These are phyloP conservation scores for Slavum lentiscoides DNA, from an alignment of 2,888 invertebrate genomes.

Conservation along the genomic window DNA sequence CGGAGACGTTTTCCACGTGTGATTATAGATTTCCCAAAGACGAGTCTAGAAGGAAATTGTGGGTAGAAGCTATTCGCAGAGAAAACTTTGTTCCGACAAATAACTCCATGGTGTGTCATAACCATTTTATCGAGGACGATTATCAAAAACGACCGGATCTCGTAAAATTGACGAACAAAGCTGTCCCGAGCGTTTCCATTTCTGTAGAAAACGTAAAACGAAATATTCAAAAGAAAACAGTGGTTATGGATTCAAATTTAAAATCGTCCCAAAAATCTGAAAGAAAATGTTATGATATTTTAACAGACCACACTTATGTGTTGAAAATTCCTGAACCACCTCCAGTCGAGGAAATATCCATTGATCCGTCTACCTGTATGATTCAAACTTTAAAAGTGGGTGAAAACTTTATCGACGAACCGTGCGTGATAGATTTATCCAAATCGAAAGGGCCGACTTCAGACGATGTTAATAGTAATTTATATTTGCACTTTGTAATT, in stretches of 20 bases:
- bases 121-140: constrained; percentile 15
- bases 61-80: constrained; percentile 19
- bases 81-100: constrained; percentile 19
- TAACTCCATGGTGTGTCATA: constrained; percentile 15
- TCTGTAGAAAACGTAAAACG: background rate
- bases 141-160: constrained; percentile 19
- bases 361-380: constrained; percentile 6
- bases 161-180: constrained; percentile 6
- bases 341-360: background rate
- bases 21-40: constrained; percentile 26
- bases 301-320: constrained; percentile 32
- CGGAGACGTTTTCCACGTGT: background rate
- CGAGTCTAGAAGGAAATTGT: background rate
- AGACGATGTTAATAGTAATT: constrained; percentile 5
- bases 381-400: background rate
- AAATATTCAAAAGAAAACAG: background rate
- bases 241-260: no score
- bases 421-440: background rate
- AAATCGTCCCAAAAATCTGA: background rate
- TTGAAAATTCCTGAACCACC: background rate
- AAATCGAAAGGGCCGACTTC: background rate
- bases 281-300: constrained; percentile 11
- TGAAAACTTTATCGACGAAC: background rate
- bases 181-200: constrained; percentile 17
- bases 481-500: background rate